Percentiles rank a stretch among this genome's conserved stretches.
Conservation (phyloP, 2,113 vertebrate genomes). For the Phalacrocorax pelagicus region DNA sequence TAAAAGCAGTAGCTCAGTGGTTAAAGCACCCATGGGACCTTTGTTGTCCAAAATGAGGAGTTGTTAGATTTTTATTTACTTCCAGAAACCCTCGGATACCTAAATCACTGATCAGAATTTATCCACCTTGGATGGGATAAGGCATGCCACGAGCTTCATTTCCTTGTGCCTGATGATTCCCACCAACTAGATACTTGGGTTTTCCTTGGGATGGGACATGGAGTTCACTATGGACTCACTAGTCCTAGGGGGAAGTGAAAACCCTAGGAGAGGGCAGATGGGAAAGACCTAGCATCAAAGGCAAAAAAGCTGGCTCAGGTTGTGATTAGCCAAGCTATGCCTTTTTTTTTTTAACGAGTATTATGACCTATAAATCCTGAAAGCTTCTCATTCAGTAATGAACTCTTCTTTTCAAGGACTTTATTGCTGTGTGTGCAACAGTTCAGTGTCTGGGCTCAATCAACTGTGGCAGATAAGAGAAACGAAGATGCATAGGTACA, state of each 20-base stretch:
- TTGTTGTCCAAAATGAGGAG: not conserved
- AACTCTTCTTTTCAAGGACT: not conserved
- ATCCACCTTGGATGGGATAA: not conserved
- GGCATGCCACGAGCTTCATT: rapidly evolving
- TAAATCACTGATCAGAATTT: not conserved
- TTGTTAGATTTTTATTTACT: not conserved
- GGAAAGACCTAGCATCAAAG: not conserved
- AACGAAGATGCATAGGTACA: not conserved
- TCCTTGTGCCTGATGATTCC: not conserved
- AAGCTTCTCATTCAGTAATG: not conserved
- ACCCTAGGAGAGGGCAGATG: not conserved
- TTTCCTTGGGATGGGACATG: not conserved
- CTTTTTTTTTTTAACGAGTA: not conserved
- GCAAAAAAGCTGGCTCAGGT: not conserved
- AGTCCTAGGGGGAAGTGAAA: not conserved
- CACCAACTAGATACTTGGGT: not conserved
- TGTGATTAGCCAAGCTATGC: not conserved
- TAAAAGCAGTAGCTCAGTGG: not conserved
- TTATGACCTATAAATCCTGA: not conserved
- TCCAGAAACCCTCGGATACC: not conserved
- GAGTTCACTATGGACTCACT: not conserved
- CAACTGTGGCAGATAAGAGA: not conserved
- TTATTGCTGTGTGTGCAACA: not conserved
- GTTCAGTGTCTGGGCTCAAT: not conserved
- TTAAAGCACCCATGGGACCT: not conserved